A percentile compares a stretch with the other conserved stretches of the same genome.
phyloP scores from a whole-genome alignment of 2,888 invertebrate genomes.

The Phaonia tiefii region DNA sequence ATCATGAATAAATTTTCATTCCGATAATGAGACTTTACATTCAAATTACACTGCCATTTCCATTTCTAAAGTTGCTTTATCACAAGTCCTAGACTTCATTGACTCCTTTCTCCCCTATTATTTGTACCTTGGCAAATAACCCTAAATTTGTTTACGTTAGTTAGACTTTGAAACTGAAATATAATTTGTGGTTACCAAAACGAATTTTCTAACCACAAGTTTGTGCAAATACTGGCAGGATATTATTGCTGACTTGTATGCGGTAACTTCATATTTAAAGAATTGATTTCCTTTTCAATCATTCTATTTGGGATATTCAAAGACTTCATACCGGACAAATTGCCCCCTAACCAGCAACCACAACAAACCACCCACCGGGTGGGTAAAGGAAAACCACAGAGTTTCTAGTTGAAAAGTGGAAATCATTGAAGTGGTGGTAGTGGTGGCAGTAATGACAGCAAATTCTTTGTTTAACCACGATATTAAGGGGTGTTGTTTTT shows the following conservation, averaged over 20 bases:
- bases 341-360: not conserved
- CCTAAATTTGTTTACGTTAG: too few relatives aligned
- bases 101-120: too few relatives aligned
- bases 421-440: conserved; percentile 45
- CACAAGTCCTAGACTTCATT: too few relatives aligned
- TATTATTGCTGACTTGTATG: not conserved
- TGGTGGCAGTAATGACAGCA: conserved; percentile 43
- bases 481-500: conserved; percentile 75
- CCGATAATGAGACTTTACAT: too few relatives aligned
- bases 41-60: too few relatives aligned
- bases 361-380: conserved; percentile 41
- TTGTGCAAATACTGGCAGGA: not conserved
- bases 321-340: conserved; percentile 5
- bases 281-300: conserved; percentile 42
- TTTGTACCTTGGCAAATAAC: too few relatives aligned
- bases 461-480: conserved; percentile 75
- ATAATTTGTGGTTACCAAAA: conserved; percentile 16
- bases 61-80: too few relatives aligned
- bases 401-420: conserved; percentile 46
- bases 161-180: conserved; percentile 5
- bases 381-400: conserved; percentile 51
- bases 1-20: too few relatives aligned
- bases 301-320: not conserved
- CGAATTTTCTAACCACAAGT: conserved; percentile 20
- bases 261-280: conserved; percentile 14